phyloP scores from a whole-genome alignment of 1,140 invertebrate species.

The Antheraea mylitta region DNA sequence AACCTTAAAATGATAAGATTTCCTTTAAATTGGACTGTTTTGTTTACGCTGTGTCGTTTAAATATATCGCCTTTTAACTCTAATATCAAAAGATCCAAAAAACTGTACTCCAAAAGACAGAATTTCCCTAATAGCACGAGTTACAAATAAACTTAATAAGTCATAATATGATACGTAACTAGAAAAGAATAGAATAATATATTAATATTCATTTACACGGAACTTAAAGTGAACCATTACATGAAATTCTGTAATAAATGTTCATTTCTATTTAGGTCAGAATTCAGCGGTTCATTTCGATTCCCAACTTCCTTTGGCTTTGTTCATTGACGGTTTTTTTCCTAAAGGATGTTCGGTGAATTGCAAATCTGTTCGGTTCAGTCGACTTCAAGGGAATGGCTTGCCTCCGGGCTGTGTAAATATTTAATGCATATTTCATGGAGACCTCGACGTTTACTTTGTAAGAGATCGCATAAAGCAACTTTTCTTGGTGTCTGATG shows the following conservation, averaged over 20 bases:
- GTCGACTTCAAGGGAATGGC: constrained; percentile 60
- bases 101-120: no score
- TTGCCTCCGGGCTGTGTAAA: constrained; percentile 63
- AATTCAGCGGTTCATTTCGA: constrained; percentile 61
- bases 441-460: constrained; percentile 57
- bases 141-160: no score
- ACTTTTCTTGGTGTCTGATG: constrained; percentile 32
- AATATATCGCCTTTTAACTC: no score
- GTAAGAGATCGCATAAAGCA: constrained; percentile 62
- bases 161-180: no score
- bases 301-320: constrained; percentile 41
- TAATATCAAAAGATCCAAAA: no score
- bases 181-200: not conserved
- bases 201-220: not conserved
- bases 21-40: no score
- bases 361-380: constrained; percentile 70
- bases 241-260: not conserved
- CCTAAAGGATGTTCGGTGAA: constrained; percentile 65
- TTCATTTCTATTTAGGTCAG: constrained; percentile 26
- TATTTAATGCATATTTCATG: constrained; percentile 77
- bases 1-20: no score
- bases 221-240: not conserved
- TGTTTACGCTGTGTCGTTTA: no score
- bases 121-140: no score
- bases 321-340: constrained; percentile 61